phyloP scores from a whole-genome alignment of 2,113 vertebrate genomes.

The Dasyornis broadbenti region DNA sequence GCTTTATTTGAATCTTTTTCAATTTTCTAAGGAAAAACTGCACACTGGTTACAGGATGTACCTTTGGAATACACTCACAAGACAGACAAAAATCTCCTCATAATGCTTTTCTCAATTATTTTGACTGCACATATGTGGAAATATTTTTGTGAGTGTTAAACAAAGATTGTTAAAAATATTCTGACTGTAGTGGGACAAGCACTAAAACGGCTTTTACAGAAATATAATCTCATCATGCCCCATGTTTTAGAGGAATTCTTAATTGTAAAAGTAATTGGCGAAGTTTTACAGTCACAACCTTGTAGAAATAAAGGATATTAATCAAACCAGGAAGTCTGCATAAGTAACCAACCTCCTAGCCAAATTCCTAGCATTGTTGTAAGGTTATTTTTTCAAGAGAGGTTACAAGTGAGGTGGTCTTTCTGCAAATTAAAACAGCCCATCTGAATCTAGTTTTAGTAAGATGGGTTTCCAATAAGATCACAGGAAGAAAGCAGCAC shows the following conservation, averaged over 20 bases:
- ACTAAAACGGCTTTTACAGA: not conserved
- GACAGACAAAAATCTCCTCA: not conserved
- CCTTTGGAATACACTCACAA: not conserved
- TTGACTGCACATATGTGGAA: not conserved
- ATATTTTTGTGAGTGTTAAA: not conserved
- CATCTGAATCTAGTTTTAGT: not conserved
- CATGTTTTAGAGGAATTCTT: not conserved
- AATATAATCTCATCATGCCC: not conserved
- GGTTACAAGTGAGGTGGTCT: not conserved
- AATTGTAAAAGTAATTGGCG: not conserved
- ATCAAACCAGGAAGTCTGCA: not conserved
- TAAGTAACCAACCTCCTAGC: not conserved
- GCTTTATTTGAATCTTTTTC: not conserved
- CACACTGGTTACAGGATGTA: rapidly evolving
- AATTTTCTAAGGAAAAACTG: not conserved
- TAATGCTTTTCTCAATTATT: not conserved
- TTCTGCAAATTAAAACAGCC: not conserved
- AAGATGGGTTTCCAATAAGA: not conserved
- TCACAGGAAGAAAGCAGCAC: not conserved
- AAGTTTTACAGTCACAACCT: not conserved
- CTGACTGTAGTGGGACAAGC: not conserved
- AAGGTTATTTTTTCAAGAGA: not conserved
- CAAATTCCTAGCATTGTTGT: not conserved
- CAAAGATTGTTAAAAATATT: not conserved
- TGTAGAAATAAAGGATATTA: not conserved